Conservation (phyloP, 2,797 vertebrate genomes). For the Spinibarbus caldwelli region DNA sequence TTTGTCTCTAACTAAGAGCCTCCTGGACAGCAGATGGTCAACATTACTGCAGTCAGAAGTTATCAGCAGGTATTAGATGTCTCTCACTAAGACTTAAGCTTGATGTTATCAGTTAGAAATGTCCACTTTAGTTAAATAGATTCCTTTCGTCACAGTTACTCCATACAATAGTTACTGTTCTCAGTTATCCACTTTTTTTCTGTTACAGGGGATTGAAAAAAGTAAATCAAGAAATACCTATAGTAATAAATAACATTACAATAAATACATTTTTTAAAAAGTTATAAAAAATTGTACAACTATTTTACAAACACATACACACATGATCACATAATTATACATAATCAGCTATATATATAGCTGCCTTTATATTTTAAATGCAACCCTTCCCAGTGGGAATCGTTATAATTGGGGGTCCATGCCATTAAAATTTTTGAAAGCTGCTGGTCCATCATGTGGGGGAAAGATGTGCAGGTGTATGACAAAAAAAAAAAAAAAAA, state of each 20-base stretch:
- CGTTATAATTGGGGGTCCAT: not conserved
- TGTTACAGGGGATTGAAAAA: not conserved
- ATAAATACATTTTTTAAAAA: no score
- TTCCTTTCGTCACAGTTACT: not conserved
- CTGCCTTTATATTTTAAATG: not conserved
- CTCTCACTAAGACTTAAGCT: slow-evolving; percentile 30
- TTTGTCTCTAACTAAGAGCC: slow-evolving; percentile 40
- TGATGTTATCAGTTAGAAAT: slow-evolving; percentile 34
- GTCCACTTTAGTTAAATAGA: slow-evolving; percentile 44
- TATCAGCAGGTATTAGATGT: slow-evolving; percentile 38
- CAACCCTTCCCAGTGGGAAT: no score
- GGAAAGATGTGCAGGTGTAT: no score
- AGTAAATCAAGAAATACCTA: not conserved
- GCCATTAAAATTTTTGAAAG: not conserved
- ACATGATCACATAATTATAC: no score
- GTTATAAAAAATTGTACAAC: no score
- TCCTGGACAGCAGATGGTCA: slow-evolving; percentile 48
- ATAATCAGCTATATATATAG: no score
- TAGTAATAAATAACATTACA: not conserved
- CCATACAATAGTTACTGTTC: not conserved
- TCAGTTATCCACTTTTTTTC: not conserved
- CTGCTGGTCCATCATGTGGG: not conserved
- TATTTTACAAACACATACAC: no score
- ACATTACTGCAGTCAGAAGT: slow-evolving; percentile 24
- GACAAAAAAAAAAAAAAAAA: no score